Percentiles rank a stretch among this genome's conserved stretches.
Evolutionary conservation across 2,797 vertebrate species (phyloP).

Genomic region (Picus viridis): DNA sequence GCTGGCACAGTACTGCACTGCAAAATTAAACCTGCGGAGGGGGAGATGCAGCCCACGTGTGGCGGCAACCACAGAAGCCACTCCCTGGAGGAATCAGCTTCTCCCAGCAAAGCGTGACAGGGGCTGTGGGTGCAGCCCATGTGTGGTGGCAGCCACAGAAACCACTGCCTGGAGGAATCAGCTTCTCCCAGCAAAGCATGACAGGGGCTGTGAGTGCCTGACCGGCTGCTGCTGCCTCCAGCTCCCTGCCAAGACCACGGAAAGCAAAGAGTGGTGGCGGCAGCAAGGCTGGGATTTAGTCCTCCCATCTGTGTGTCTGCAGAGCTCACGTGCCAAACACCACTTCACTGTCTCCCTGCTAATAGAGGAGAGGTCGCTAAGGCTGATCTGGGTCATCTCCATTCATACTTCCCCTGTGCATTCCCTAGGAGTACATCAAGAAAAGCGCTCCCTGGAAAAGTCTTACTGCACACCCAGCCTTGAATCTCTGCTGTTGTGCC

Average conservation of each 20-base stretch:
- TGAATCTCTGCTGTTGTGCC: neutral
- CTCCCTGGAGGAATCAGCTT: neutral
- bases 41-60: neutral
- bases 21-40: accelerated
- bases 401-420: accelerated
- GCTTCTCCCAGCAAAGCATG: neutral
- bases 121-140: neutral
- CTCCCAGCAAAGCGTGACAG: neutral
- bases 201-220: neutral
- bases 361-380: neutral
- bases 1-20: neutral
- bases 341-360: neutral
- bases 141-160: neutral
- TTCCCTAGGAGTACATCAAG: neutral
- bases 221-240: neutral
- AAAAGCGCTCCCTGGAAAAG: neutral
- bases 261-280: neutral
- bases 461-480: neutral
- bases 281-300: neutral
- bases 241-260: neutral
- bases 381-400: neutral
- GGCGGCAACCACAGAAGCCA: neutral
- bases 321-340: accelerated
- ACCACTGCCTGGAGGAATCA: neutral
- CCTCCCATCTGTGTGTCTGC: neutral